These are phyloP conservation scores for Erebia ligea DNA, from an alignment of 2,888 invertebrate species.

Conservation along the genomic window DNA sequence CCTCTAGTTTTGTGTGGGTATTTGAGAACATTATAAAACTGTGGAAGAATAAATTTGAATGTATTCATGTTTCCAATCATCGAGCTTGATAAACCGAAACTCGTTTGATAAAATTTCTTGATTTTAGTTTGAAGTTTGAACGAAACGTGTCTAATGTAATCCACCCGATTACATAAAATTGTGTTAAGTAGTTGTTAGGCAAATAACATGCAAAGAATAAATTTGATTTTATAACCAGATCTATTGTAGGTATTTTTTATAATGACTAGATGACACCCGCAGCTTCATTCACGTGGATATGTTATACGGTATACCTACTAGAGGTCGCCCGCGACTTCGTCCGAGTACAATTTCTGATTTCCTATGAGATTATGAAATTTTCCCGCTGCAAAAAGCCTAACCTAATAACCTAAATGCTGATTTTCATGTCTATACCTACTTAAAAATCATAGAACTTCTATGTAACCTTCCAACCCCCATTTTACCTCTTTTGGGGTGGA, in stretches of 20 bases:
- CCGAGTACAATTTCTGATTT: too few relatives aligned
- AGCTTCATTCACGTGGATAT: too few relatives aligned
- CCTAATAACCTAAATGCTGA: too few relatives aligned
- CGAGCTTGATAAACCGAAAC: conserved; percentile 37
- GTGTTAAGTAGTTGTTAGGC: not conserved
- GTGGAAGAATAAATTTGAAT: conserved; percentile 47
- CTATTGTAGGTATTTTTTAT: too few relatives aligned
- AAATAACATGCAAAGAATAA: not conserved
- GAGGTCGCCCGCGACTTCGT: too few relatives aligned
- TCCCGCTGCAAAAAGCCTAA: too few relatives aligned
- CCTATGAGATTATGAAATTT: too few relatives aligned
- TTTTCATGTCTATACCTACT: not conserved
- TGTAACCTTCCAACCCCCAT: too few relatives aligned
- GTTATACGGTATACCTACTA: too few relatives aligned
- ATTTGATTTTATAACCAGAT: not conserved
- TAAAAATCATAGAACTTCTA: not conserved
- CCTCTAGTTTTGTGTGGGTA: conserved; percentile 36
- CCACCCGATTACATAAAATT: conserved; percentile 18
- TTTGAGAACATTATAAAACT: conserved; percentile 45
- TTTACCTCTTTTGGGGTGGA: too few relatives aligned
- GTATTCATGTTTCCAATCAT: conserved; percentile 42
- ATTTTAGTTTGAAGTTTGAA: conserved; percentile 33
- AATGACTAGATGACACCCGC: too few relatives aligned
- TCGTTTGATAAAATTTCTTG: conserved; percentile 36
- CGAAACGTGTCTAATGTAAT: conserved; percentile 19